Conservation (phyloP, 2,888 invertebrate genomes). For the Labia minor region DNA sequence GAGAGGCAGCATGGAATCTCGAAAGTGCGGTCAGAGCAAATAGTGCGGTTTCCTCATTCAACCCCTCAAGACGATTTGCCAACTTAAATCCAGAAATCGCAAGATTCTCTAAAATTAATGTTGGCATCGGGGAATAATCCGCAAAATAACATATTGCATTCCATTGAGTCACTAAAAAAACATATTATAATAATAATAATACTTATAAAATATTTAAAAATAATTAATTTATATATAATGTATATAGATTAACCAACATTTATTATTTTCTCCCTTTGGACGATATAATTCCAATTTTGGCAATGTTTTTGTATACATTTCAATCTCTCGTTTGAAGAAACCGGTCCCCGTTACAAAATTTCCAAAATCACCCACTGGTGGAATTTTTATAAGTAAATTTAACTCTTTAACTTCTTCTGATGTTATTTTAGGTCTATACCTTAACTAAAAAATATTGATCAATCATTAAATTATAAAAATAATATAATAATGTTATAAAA, state of each 20-base stretch:
- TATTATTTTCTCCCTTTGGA: neutral
- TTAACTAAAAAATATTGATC: too few species aligned
- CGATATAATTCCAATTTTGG: neutral
- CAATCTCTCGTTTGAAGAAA: neutral
- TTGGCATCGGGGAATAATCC: neutral
- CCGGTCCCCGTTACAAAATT: neutral
- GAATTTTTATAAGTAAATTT: neutral
- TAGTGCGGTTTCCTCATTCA: neutral
- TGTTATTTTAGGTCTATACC: too few species aligned
- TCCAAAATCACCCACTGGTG: neutral
- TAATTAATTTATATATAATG: too few species aligned
- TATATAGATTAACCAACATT: too few species aligned
- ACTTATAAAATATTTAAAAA: neutral
- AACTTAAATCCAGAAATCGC: neutral
- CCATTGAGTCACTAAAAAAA: neutral
- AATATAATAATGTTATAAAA: too few species aligned
- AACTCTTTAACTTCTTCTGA: neutral
- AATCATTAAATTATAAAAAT: too few species aligned
- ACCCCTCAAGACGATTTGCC: neutral
- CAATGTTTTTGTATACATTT: neutral
- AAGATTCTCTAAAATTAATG: neutral
- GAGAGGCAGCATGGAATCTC: neutral
- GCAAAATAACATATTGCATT: neutral
- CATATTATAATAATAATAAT: neutral
- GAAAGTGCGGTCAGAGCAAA: neutral